Base-by-base conservation (phyloP, 2,888 invertebrate genomes). In the Trichacis sp. region DNA sequence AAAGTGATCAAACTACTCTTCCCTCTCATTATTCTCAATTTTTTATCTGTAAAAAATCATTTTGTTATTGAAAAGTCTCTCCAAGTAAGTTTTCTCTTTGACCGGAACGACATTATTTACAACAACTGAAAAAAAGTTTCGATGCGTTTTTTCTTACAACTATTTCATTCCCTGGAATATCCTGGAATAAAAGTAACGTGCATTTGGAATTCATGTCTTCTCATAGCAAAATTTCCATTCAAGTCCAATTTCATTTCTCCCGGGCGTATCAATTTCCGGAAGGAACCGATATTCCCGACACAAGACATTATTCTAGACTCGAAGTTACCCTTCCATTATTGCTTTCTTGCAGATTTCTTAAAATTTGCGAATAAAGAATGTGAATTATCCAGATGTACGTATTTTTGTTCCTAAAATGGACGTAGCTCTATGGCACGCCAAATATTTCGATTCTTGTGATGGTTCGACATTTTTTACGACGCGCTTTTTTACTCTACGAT, bases 381-480 rank as follows among this genome's bases (percentile, higher is more conserved):
- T n/a, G 33, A 11, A 11, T 33, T n/a, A 6, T 33, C 11, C 5
- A 33, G 2, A n/a, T 3, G 11, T 6, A n/a, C 33, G 2, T 6
- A 45, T 45, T 45, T 45, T n/a, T 11, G 17, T 45, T 3, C 29
- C 36, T 15, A 15, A 30, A 50, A 33, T n/a, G 9, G 47, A 42
- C 36, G 46, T 36, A 8, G n/a, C 29, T 15, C 36, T 33, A 29
- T 40, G 47, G 50, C 12, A 54, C 38, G 49, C 11, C 17, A 11
- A 18, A 33, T 59, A 48, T 59, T 64, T 59, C 55, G 46, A 64
- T 64, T 55, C 47, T 51, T 54, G 12, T 11, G 40, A 51, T 24
- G 29, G 20, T 29, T 29, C 43, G 29, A 9, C 52, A n/a, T n/a
- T 53, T 53, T 33, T 45, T 29, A 14, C 19, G 33, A 53, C 52